Evolutionary conservation across 2,888 invertebrate species (phyloP).

Genomic region (Sinotaia quadrata): DNA sequence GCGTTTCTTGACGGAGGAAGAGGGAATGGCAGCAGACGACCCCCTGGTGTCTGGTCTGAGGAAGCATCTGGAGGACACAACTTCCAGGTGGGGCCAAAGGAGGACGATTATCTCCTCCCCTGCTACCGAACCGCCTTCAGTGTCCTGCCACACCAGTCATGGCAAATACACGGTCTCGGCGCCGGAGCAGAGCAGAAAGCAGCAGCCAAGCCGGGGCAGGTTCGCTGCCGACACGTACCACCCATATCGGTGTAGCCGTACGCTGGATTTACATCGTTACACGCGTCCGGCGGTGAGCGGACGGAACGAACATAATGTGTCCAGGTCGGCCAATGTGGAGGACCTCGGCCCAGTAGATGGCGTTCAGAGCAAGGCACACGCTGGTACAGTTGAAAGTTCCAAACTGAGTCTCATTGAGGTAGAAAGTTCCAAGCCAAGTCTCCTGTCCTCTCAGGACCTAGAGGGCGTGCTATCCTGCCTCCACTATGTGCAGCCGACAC

Average conservation of each 20-base stretch:
- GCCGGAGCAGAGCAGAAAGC: background rate
- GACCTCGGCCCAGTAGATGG: too few species aligned
- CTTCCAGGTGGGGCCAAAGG: background rate
- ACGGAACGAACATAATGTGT: too few species aligned
- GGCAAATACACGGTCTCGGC: background rate
- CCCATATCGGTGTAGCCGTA: too few species aligned
- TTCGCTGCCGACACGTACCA: background rate
- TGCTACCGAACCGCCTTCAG: too few species aligned
- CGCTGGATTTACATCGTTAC: too few species aligned
- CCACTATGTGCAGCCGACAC: background rate
- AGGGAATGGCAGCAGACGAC: conserved; percentile 47
- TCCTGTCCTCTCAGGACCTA: background rate
- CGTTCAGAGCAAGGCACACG: too few species aligned
- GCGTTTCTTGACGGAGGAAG: conserved; percentile 55
- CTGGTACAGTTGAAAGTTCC: too few species aligned
- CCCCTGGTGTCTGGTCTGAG: conserved; percentile 53
- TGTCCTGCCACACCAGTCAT: too few species aligned
- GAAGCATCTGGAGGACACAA: conserved; percentile 39
- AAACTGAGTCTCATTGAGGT: background rate
- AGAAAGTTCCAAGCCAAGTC: background rate
- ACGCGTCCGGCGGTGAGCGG: too few species aligned
- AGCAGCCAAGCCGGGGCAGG: background rate
- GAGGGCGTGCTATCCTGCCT: background rate
- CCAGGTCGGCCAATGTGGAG: too few species aligned
- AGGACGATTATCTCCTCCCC: background rate